Evolutionary conservation across 2,797 vertebrate species (phyloP), one percentile per base, ranked within the genome.

Genomic region (Momotus momota): DNA sequence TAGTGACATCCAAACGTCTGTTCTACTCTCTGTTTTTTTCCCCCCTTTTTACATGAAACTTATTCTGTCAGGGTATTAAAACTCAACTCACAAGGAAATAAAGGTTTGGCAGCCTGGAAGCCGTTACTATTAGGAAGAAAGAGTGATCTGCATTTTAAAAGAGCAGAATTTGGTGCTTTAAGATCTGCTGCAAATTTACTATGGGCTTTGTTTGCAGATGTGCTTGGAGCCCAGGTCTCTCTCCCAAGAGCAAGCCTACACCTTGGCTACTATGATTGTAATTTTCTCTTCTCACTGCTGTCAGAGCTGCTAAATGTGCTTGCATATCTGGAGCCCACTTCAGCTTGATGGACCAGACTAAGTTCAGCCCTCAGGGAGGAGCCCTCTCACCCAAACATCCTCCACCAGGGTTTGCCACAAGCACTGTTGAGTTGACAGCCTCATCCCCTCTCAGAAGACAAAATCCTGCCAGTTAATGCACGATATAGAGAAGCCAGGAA

Each of bases 281-380:
- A 14, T 87, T 86, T 75, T 48, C 81, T 41, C 3, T 54, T 83
- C 29, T 35, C 13, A 5, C n/a, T 52, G 14, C 51, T 65, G 25
- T 0, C 10, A 31, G 41, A 46, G 17, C 23, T 2, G 1, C 11
- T 38, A 65, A 57, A 17, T 0, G 0, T 51, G 6, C 49, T 80
- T 33, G 52, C 23, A 13, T 29, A 10, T n/a, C 48, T 64, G 49
- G 45, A 93, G 57, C 31, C 17, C 11, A 0, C 12, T 41, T 11
- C 35, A 6, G 0, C 45, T 35, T 27, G 40, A 19, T 25, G 48
- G 60, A 40, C 12, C 51, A 40, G 78, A 31, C 0, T 7, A 40
- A 65, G 16, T 40, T 79, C 52, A 83, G 22, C 31, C 38, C 65
- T 70, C 64, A 58, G 23, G 23, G 33, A 23, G 26, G 31, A 74